Evolutionary conservation across 2,797 vertebrate genomes (phyloP), one percentile per base, ranked within the genome.

Genomic region (Microchirus variegatus): DNA sequence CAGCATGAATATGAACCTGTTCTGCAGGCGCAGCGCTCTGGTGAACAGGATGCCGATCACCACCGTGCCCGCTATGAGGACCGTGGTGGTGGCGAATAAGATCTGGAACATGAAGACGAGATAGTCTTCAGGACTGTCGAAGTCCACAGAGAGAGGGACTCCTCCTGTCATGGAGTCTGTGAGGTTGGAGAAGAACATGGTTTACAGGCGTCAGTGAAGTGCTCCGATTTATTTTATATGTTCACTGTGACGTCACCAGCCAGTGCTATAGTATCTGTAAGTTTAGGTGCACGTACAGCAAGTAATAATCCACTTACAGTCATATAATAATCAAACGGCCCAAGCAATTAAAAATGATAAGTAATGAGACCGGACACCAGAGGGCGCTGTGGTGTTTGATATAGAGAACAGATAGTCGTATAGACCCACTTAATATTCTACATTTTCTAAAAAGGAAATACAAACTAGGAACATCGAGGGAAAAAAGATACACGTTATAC

Each of bases 1-100:
- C 5, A 93, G 74, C 90, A 93, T 92, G 59, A 93, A 93, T 18
- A 93, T 78, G 13, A 92, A 94, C n/a, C 92, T 71, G 82, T 92
- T 94, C 52, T 93, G 91, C 3, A 67, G 13, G 26, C 80, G 86
- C 9, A 92, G 87, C 0, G 83, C 57, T 47, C 65, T 66, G 5
- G 83, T 91, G 70, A 77, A 54, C 12, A 74, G 1, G 31, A 93
- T 91, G 13, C 64, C 53, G 0, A 90, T 36, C 4, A 84, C 88
- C 5, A 92, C 88, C 0, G 87, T 77, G 0, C 89, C 91, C 0
- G 89, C 90, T 1, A 89, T 16, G 0, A 82, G 70, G 15, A 85
- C 77, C 1, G 84, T 54, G 1, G 53, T 37, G 3, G 89, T 89
- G 2, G 90, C 91, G 13, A 92, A 91, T 36, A 90, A 1, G 7